Evolutionary conservation across 2,888 invertebrate genomes (phyloP).

Genomic region (Frankliniella intonsa): DNA sequence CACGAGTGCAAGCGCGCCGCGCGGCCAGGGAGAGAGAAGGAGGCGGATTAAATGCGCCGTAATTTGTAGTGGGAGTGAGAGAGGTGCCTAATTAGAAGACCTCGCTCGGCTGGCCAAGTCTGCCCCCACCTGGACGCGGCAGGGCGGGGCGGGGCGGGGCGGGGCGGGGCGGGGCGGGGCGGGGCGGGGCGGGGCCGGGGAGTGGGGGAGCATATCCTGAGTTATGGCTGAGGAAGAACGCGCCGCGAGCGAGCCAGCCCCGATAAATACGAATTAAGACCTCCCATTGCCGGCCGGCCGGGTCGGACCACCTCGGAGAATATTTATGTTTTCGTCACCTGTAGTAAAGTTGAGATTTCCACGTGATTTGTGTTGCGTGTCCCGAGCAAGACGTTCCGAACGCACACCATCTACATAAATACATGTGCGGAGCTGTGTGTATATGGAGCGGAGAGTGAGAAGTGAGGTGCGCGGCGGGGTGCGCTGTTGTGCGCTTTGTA

Average conservation of each 20-base stretch:
- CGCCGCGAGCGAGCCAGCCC: slow-evolving; percentile 1
- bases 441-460: no score
- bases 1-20: no score
- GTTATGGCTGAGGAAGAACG: slow-evolving; percentile 6
- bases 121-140: slow-evolving; percentile 20
- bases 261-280: slow-evolving; percentile 25
- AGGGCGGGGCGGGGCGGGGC: not conserved
- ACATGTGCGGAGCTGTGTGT: no score
- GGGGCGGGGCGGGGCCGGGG: not conserved
- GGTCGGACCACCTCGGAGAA: slow-evolving; percentile 18
- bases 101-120: slow-evolving; percentile 35
- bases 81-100: slow-evolving; percentile 27
- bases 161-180: not conserved
- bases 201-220: not conserved
- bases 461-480: no score
- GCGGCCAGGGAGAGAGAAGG: not conserved
- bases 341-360: slow-evolving; percentile 22
- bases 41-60: not conserved
- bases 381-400: no score
- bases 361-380: not conserved
- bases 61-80: slow-evolving; percentile 12
- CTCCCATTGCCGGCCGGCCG: slow-evolving; percentile 12
- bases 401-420: no score
- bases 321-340: slow-evolving; percentile 27
- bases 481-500: no score